Percentiles rank a stretch among this genome's conserved stretches.
Conservation (phyloP, 2,888 invertebrate species). For the Andrena minutula region DNA sequence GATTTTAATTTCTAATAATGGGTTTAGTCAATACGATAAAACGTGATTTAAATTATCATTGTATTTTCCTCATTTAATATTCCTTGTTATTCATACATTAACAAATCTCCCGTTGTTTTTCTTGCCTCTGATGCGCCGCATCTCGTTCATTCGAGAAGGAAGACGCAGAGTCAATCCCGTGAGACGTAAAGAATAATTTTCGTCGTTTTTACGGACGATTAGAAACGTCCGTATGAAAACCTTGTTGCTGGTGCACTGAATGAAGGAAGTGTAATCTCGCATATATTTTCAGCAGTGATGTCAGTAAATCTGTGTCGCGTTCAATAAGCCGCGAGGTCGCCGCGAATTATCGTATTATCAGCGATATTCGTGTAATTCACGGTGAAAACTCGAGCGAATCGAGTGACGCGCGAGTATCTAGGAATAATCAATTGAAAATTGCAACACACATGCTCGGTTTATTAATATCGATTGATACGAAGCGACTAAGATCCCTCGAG, state of each 20-base stretch:
- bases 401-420: neutral
- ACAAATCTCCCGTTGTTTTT: no score
- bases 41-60: no score
- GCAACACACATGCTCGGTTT: neutral
- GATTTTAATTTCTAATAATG: no score
- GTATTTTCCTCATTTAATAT: no score
- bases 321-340: conserved; percentile 43
- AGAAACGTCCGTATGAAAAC: neutral
- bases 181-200: neutral
- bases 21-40: no score
- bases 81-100: no score
- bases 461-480: conserved; percentile 2
- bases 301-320: conserved; percentile 53
- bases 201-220: neutral
- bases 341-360: conserved; percentile 47
- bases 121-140: no score
- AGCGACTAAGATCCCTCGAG: neutral
- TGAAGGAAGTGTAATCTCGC: conserved; percentile 33
- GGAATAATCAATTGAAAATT: neutral
- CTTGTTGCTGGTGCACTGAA: conserved; percentile 3
- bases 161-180: neutral
- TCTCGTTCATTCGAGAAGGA: neutral
- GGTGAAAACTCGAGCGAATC: conserved; percentile 9
- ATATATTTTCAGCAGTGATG: conserved; percentile 49
- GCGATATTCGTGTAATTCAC: conserved; percentile 4